Conservation (phyloP, 1,140 invertebrate genomes). For the Amphibalanus amphitrite region DNA sequence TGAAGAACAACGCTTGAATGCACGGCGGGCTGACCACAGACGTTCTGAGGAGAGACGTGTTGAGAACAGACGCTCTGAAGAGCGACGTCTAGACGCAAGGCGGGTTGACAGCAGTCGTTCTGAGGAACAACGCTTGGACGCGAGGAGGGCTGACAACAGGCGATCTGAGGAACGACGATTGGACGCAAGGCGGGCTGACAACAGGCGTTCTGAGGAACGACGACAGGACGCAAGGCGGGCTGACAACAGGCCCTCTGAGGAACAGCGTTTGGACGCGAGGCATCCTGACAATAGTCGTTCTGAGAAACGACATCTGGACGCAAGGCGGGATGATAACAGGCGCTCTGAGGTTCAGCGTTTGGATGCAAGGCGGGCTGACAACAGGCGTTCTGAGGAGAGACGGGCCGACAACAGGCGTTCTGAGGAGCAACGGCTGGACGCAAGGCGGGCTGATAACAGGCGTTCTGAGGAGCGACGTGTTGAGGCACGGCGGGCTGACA, state of each 20-base stretch:
- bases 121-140: no score
- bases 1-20: no score
- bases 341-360: background rate
- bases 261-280: background rate
- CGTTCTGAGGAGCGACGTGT: background rate
- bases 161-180: no score
- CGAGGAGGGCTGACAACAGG: no score
- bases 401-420: background rate
- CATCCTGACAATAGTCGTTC: background rate
- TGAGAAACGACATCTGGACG: background rate
- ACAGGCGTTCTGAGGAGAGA: background rate
- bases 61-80: no score
- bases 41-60: no score
- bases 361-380: background rate
- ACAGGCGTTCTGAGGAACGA: no score
- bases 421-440: background rate
- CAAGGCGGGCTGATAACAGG: background rate
- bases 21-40: no score
- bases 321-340: background rate
- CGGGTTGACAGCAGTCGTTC: no score
- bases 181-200: no score
- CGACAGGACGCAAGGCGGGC: no score
- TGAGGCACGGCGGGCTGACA: background rate
- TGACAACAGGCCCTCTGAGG: background rate
- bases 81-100: no score